Evolutionary conservation across 2,797 vertebrate genomes (phyloP).

Genomic region (Ceyx erithaca): DNA sequence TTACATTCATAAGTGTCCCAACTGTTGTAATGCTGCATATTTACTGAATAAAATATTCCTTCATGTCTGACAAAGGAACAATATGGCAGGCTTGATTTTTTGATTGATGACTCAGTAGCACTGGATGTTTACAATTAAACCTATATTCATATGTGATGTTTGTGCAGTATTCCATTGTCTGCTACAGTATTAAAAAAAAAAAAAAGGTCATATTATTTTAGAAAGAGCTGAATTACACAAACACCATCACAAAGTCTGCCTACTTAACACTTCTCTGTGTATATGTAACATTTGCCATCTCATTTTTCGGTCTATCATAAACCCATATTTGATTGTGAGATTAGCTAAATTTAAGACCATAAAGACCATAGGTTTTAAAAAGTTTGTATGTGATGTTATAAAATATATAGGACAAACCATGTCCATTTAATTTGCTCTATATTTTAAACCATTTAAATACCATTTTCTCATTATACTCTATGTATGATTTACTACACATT

Average conservation of each 20-base stretch:
- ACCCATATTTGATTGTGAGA: background rate
- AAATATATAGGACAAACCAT: background rate
- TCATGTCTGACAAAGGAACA: constrained; percentile 41
- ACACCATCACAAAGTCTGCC: background rate
- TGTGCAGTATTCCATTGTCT: background rate
- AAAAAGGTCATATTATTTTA: background rate
- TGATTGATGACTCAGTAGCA: background rate
- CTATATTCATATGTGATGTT: background rate
- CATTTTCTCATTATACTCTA: background rate
- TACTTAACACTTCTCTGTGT: background rate
- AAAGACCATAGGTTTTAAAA: background rate
- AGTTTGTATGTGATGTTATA: background rate
- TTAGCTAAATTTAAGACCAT: background rate
- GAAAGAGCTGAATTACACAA: background rate
- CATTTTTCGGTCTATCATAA: background rate
- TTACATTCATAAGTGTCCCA: constrained; percentile 41
- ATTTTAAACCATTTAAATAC: background rate
- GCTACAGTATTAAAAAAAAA: background rate
- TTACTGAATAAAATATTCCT: constrained; percentile 51
- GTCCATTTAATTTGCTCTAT: background rate
- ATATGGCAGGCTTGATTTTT: constrained; percentile 22
- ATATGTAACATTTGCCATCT: background rate
- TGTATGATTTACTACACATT: background rate
- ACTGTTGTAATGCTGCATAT: constrained; percentile 4
- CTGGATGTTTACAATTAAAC: background rate